Evolutionary conservation across 1,140 invertebrate genomes (phyloP), one percentile per base, ranked within the genome.

Genomic region (Fopius arisanus): DNA sequence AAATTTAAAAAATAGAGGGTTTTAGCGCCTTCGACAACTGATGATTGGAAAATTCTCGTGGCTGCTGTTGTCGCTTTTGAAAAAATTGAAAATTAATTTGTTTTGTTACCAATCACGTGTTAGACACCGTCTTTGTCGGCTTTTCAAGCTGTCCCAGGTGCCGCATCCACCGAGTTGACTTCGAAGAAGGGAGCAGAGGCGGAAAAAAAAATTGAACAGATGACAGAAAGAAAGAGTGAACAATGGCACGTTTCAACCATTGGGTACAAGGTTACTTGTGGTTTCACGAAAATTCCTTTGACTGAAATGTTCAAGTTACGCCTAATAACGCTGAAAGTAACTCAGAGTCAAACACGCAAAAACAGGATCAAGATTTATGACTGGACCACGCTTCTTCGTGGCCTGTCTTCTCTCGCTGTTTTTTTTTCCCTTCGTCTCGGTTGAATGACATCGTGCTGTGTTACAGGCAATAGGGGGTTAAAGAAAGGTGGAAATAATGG

Each of bases 331-430:
- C 68, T 74, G 48, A 41, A 74, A 70, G 77, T 75, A 76, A 65
- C 70, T 75, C 70, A 62, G 74, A 81, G 81, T 82, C 78, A 84
- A 83, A 84, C 80, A 83, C 81, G 80, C 79, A 86, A 86, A 86
- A 84, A 83, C 81, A 81, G 80, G 68, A 71, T 66, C 75, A 79
- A 83, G 82, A 85, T 85, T 85, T 85, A 85, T 81, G 77, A 73
- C 74, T 77, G 78, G 78, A 73, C 75, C 77, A 79, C 77, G 76
- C 80, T 78, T 71, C 81, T 77, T 73, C 62, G 72, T 79, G 69
- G 79, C 75, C 76, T 79, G 28, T 79, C 41, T 72, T 72, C 26
- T 62, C 40, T 31, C 65, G 40, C 40, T 26, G 59, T 40, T n/a
- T 68, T 73, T 48, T 29, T 12, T 51, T 59, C 54, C 23, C 16